Percentiles rank a stretch among this genome's conserved stretches.
phyloP scores from a whole-genome alignment of 2,113 vertebrate genomes.

The Calidris pygmaea region DNA sequence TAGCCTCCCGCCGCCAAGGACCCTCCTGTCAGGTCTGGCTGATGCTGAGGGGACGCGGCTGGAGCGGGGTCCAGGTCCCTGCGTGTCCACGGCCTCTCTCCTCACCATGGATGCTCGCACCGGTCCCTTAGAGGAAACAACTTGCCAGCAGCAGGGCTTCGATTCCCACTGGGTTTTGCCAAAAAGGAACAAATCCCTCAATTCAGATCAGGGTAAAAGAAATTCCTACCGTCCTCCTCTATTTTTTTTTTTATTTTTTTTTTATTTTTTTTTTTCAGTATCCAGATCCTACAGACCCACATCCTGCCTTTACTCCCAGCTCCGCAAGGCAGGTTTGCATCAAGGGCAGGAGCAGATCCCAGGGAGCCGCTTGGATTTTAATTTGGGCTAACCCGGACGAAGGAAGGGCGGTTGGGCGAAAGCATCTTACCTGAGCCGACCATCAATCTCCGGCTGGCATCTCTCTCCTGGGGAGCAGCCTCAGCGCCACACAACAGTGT shows the following conservation, averaged over 20 bases:
- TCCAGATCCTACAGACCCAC: neutral
- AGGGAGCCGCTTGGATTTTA: neutral
- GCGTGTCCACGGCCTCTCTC: neutral
- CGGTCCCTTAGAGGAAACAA: neutral
- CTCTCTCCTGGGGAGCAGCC: neutral
- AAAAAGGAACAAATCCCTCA: neutral
- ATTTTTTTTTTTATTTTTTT: too few species aligned
- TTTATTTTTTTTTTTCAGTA: neutral
- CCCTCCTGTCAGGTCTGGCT: neutral
- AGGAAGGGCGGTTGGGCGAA: neutral
- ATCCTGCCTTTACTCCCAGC: neutral
- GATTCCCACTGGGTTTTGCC: neutral
- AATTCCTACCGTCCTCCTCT: neutral
- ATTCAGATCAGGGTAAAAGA: neutral
- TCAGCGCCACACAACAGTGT: neutral
- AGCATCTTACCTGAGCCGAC: conserved; percentile 20
- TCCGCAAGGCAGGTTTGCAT: neutral
- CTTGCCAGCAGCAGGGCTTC: neutral
- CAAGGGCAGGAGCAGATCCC: neutral
- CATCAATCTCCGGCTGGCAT: neutral
- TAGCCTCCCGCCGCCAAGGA: neutral
- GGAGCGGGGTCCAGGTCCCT: accelerated
- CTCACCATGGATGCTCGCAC: accelerated
- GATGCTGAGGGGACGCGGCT: neutral
- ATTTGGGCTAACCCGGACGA: neutral